These are phyloP conservation scores for Silurus lanzhouensis DNA, from an alignment of 2,797 vertebrate genomes.

Conservation along the genomic window DNA sequence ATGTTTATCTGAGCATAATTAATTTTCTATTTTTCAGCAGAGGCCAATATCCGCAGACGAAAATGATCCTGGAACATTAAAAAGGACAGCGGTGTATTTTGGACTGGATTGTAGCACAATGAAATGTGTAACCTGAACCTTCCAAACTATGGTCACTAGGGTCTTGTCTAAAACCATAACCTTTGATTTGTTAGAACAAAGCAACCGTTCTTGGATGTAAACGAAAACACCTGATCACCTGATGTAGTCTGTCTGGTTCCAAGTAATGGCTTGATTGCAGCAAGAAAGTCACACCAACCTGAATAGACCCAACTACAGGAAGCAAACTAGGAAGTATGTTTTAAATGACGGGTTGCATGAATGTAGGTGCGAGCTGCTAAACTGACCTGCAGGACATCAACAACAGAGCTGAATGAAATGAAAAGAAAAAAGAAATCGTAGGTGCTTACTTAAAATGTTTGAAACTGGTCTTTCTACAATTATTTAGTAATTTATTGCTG, in stretches of 20 bases:
- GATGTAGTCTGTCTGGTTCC: background rate
- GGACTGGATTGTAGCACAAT: background rate
- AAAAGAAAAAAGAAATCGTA: background rate
- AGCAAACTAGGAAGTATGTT: background rate
- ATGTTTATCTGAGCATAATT: background rate
- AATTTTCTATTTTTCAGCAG: constrained; percentile 63
- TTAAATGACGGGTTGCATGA: background rate
- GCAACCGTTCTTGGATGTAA: background rate
- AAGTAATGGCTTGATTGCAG: background rate
- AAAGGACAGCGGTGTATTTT: constrained; percentile 31
- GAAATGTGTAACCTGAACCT: background rate
- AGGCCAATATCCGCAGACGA: constrained; percentile 68
- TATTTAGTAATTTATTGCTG: background rate
- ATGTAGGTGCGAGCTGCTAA: background rate
- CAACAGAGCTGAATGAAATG: background rate
- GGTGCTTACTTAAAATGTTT: background rate
- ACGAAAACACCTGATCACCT: background rate
- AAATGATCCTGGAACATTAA: constrained; percentile 55
- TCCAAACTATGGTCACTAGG: background rate
- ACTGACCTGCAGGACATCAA: background rate
- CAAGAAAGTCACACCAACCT: background rate
- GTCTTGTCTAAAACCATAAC: no score
- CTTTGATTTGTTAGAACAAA: background rate
- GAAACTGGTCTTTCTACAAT: background rate
- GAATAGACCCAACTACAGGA: background rate